These are phyloP conservation scores for Clarias laeviceps DNA, from an alignment of 2,797 vertebrate species.

Conservation along the genomic window DNA sequence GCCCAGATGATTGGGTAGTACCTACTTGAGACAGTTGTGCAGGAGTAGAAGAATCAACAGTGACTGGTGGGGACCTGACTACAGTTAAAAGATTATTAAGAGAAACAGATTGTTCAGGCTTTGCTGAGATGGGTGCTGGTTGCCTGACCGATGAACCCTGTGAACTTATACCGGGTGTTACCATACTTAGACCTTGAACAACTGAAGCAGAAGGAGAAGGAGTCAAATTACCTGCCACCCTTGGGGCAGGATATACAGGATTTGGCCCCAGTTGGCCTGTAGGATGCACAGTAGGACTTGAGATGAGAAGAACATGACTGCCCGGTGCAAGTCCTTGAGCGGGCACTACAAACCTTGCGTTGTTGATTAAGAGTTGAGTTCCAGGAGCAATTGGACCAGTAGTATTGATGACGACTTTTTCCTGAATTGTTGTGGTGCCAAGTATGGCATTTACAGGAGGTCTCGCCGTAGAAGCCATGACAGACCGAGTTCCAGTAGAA, in stretches of 20 bases:
- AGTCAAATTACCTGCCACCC: conserved; percentile 51
- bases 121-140: conserved; percentile 51
- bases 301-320: conserved; percentile 90
- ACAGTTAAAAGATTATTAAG: conserved; percentile 29
- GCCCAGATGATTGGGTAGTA: conserved; percentile 32
- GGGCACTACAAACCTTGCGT: conserved; percentile 88
- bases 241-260: conserved; percentile 57
- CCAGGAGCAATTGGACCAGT: conserved; percentile 87
- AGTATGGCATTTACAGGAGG: conserved; percentile 69
- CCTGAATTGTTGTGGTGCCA: conserved; percentile 77
- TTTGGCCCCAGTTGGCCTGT: conserved; percentile 58
- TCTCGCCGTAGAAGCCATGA: conserved; percentile 60
- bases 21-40: conserved; percentile 41
- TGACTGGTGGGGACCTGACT: conserved; percentile 36
- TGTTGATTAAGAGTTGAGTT: conserved; percentile 93
- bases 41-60: conserved; percentile 36
- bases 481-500: conserved; percentile 53
- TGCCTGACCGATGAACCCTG: conserved; percentile 56
- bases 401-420: conserved; percentile 93
- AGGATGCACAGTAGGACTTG: conserved; percentile 68
- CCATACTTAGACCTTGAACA: conserved; percentile 54
- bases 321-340: conserved; percentile 91
- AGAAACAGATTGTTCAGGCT: conserved; percentile 28
- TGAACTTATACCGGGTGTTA: conserved; percentile 43
- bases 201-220: conserved; percentile 39